A percentile compares a stretch with the other conserved stretches of the same genome.
Evolutionary conservation across 1,140 invertebrate species (phyloP).

Genomic region (Nylanderia fulva): DNA sequence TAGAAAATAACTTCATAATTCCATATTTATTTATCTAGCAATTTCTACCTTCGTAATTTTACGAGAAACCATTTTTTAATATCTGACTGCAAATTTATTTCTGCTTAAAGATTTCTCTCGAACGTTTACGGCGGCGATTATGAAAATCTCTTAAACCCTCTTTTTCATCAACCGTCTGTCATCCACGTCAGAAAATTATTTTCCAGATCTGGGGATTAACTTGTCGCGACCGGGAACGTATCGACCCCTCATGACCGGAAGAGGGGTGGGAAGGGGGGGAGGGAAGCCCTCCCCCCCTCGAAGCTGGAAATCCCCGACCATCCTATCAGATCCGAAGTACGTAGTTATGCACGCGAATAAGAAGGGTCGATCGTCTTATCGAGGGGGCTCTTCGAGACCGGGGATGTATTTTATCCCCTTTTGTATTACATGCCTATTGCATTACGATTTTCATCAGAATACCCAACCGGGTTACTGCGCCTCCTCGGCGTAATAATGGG

Average conservation of each 20-base stretch:
- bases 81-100: conserved; percentile 14
- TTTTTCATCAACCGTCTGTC: conserved; percentile 31
- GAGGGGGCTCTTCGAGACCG: conserved; percentile 70
- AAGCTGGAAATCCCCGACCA: conserved; percentile 48
- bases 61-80: neutral
- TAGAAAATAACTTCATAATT: neutral
- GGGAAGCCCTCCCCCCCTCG: no score
- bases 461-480: conserved; percentile 65
- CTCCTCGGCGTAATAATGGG: conserved; percentile 75
- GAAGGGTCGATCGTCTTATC: conserved; percentile 72
- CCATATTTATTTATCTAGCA: neutral
- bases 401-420: conserved; percentile 75
- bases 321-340: conserved; percentile 67
- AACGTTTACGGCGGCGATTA: conserved; percentile 59
- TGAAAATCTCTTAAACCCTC: conserved; percentile 59
- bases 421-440: conserved; percentile 83
- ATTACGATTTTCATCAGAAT: conserved; percentile 84
- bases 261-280: no score
- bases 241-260: conserved; percentile 49
- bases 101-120: neutral
- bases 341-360: conserved; percentile 75
- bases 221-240: conserved; percentile 58
- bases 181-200: conserved; percentile 66
- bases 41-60: neutral
- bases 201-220: conserved; percentile 74